phyloP scores from a whole-genome alignment of 1,140 invertebrate genomes.

The Popillia japonica region DNA sequence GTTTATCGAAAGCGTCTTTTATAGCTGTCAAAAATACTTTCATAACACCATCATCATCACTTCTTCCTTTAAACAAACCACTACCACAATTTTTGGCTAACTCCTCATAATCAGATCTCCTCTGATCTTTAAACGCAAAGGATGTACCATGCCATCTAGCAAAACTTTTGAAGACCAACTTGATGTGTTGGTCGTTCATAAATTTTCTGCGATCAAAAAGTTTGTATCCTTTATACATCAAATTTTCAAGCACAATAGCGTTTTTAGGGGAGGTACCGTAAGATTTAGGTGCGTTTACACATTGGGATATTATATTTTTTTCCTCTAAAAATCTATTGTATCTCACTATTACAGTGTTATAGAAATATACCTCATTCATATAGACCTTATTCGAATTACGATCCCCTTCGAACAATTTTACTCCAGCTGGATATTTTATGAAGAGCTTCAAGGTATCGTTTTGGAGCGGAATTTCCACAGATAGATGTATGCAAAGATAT shows the following conservation, averaged over 20 bases:
- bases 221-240: constrained; percentile 59
- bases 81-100: background rate
- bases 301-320: constrained; percentile 34
- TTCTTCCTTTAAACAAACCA: background rate
- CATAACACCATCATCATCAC: background rate
- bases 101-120: background rate
- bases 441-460: background rate
- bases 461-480: background rate
- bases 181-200: background rate
- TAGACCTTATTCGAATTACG: background rate
- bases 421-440: background rate
- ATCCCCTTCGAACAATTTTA: background rate
- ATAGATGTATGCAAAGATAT: background rate
- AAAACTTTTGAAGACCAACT: background rate
- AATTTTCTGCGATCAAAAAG: constrained; percentile 61
- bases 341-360: background rate
- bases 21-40: background rate
- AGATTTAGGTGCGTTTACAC: constrained; percentile 55
- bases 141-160: background rate
- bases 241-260: constrained; percentile 65
- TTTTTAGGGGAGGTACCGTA: constrained; percentile 57
- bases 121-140: background rate
- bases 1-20: background rate
- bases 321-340: background rate
- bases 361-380: background rate